These are phyloP conservation scores for Hypanus sabinus DNA, from an alignment of 2,113 vertebrate species.

Conservation along the genomic window DNA sequence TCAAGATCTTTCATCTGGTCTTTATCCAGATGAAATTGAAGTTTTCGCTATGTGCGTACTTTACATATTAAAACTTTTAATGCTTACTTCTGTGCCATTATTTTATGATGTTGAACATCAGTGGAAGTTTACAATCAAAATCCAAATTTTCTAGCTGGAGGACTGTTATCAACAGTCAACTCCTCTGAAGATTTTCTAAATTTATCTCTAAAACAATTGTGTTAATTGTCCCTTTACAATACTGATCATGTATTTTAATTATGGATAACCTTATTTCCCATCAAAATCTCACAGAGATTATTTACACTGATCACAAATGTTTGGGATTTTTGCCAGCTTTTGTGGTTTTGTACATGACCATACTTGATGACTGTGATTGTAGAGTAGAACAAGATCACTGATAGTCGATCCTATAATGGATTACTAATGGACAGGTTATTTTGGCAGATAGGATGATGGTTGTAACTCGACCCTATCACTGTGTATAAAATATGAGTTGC, in stretches of 20 bases:
- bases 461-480: no score
- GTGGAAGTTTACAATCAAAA: neutral
- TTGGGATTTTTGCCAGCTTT: no score
- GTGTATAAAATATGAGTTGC: no score
- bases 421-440: no score
- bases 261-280: neutral
- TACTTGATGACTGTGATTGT: no score
- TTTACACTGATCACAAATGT: no score
- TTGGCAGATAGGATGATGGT: no score
- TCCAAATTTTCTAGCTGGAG: neutral
- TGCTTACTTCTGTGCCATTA: neutral
- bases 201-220: neutral
- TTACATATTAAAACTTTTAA: neutral
- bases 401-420: no score
- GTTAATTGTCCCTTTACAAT: neutral
- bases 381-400: no score
- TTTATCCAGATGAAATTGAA: no score
- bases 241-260: neutral
- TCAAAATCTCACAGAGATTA: neutral
- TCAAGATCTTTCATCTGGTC: no score
- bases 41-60: neutral
- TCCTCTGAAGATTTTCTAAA: neutral
- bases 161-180: neutral
- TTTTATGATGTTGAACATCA: neutral
- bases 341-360: no score